These are phyloP conservation scores for Physocephala rufipes DNA, from an alignment of 2,888 invertebrate species.

Conservation along the genomic window DNA sequence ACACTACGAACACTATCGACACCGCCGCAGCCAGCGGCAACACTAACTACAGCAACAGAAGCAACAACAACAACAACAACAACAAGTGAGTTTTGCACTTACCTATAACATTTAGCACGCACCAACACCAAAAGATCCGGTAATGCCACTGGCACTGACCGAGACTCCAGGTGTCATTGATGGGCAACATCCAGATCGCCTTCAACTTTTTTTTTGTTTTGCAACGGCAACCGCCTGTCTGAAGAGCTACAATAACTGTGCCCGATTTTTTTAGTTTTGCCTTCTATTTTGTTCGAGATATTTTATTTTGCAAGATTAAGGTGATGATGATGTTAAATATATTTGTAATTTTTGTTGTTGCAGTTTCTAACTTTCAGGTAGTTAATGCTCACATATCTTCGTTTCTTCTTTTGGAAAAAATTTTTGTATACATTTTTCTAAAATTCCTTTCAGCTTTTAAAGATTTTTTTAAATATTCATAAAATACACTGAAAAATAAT, in stretches of 20 bases:
- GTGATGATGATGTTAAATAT: background rate
- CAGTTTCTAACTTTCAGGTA: background rate
- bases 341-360: background rate
- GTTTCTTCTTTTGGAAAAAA: too few relatives aligned
- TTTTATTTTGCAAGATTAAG: too few relatives aligned
- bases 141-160: too few relatives aligned
- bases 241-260: background rate
- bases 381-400: background rate
- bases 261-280: background rate
- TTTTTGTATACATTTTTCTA: too few relatives aligned
- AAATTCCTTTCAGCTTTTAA: background rate
- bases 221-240: too few relatives aligned
- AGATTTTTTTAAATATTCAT: background rate
- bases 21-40: too few relatives aligned
- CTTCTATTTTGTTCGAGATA: background rate
- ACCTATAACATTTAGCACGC: slow-evolving; percentile 24
- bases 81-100: background rate
- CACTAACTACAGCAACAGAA: background rate
- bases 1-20: background rate
- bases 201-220: background rate
- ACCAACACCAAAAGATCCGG: slow-evolving; percentile 5
- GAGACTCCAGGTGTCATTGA: background rate
- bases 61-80: background rate
- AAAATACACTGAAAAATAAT: background rate
- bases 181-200: background rate